Evolutionary conservation across 2,888 invertebrate species (phyloP), one percentile per base, ranked within the genome.

Genomic region (Auanema freiburgensis): DNA sequence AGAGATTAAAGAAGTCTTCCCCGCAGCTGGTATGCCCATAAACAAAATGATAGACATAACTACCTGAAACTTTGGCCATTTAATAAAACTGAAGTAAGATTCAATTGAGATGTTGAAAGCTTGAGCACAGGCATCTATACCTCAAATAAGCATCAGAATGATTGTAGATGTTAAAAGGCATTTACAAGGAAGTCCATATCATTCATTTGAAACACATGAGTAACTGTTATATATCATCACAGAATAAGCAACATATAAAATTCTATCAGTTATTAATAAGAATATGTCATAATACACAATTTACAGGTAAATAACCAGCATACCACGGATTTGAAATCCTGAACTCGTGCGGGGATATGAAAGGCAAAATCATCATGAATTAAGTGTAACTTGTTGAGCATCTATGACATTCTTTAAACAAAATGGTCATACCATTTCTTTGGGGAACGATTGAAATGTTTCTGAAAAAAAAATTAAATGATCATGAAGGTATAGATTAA

Each of bases 371-470:
- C 33, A 33, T 33, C 33, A 33, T 33, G 33, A 33, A 33, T 33
- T 33, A 33, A 33, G 33, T 33, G 33, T 5, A 33, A 33, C 4
- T 33, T 33, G 3, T 3, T 33, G 33, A 33, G 33, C 33, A 33
- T 33, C 8, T 33, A 33, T 8, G 33, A 33, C 33, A n/a, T n/a
- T n/a, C 33, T 12, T 71, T 53, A 78, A 33, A 74, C 70, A 63
- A 72, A 72, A 49, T 55, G 58, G 41, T 65, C 72, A 57, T 74
- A 77, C 75, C 77, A 76, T 51, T 72, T 74, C 52, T 69, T 69
- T 4, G 74, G 69, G 18, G 69, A 61, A 10, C 69, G 66, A 49
- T 77, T 71, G 70, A 79, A 79, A 56, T 72, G 69, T 42, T 65
- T 67, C 72, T 74, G 66, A 46, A 72, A 66, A 65, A n/a, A 2